A percentile compares a stretch with the other conserved stretches of the same genome.
phyloP scores from a whole-genome alignment of 1,140 invertebrate genomes.

The Tetragnatha versicolor region DNA sequence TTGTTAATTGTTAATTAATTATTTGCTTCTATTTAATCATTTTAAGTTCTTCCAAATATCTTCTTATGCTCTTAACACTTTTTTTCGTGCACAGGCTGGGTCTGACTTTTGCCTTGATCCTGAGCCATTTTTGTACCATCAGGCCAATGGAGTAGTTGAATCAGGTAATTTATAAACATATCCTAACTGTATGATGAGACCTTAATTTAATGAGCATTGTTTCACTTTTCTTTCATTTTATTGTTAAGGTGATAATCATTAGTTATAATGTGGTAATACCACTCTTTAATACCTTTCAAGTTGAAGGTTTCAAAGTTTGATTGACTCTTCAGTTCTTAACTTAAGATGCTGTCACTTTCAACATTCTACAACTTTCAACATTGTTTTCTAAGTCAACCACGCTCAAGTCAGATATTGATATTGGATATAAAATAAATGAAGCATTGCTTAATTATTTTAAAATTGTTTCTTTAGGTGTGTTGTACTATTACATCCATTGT shows the following conservation, averaged over 20 bases:
- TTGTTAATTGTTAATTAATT: not conserved
- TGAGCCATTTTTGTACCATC: slow-evolving; percentile 67
- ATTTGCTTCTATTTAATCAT: not conserved
- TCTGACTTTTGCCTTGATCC: slow-evolving; percentile 80
- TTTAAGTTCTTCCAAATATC: not conserved
- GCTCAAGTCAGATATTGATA: no score
- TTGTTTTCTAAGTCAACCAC: no score
- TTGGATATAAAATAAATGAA: no score
- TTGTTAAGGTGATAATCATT: not conserved
- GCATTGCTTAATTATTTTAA: no score
- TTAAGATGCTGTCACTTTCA: no score
- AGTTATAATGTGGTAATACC: not conserved
- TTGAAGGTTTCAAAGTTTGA: no score
- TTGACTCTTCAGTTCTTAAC: no score
- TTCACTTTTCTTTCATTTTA: not conserved
- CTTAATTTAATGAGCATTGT: not conserved
- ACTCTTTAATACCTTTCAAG: not conserved
- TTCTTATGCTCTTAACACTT: not conserved
- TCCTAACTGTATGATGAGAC: not conserved
- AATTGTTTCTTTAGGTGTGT: slow-evolving; percentile 30
- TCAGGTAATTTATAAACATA: slow-evolving; percentile 15
- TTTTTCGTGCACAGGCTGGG: slow-evolving; percentile 67
- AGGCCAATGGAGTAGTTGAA: slow-evolving; percentile 56
- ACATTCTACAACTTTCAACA: no score
- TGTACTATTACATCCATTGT: slow-evolving; percentile 56